These are phyloP conservation scores for Papilio polytes DNA, from an alignment of 1,140 invertebrate genomes.

Conservation along the genomic window DNA sequence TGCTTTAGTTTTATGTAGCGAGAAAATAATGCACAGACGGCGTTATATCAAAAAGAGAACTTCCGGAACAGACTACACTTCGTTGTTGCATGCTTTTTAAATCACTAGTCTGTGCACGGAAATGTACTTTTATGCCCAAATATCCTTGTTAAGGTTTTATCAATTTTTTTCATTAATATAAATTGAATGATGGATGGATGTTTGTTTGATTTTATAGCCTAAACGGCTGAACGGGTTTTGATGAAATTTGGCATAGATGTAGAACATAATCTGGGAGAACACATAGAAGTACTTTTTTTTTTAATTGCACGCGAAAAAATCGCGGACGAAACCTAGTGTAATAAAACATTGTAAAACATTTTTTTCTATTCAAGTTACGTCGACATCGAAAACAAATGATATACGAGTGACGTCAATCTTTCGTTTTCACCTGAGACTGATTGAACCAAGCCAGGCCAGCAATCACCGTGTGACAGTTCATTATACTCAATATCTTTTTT, in stretches of 20 bases:
- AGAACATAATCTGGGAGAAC: too few species aligned
- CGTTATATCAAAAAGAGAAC: background rate
- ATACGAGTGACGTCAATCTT: background rate
- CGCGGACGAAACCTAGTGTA: too few species aligned
- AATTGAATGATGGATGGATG: background rate
- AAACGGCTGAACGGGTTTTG: too few species aligned
- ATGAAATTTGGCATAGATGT: too few species aligned
- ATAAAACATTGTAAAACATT: background rate
- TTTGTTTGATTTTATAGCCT: too few species aligned
- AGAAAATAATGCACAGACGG: background rate
- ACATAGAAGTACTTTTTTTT: too few species aligned
- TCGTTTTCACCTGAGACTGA: conserved; percentile 24
- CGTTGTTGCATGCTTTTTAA: background rate
- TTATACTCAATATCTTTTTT: conserved; percentile 9
- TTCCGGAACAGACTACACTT: background rate
- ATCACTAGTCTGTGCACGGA: background rate
- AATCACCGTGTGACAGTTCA: conserved; percentile 23
- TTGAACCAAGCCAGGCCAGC: conserved; percentile 15
- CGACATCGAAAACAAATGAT: background rate
- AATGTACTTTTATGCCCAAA: background rate
- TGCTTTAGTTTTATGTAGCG: conserved; percentile 10
- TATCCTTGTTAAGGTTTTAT: background rate
- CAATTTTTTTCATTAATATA: background rate
- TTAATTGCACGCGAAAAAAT: too few species aligned
- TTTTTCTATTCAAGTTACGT: background rate